These are phyloP conservation scores for Amblyopsis hoosieri DNA, from an alignment of 2,797 vertebrate species.

Conservation along the genomic window DNA sequence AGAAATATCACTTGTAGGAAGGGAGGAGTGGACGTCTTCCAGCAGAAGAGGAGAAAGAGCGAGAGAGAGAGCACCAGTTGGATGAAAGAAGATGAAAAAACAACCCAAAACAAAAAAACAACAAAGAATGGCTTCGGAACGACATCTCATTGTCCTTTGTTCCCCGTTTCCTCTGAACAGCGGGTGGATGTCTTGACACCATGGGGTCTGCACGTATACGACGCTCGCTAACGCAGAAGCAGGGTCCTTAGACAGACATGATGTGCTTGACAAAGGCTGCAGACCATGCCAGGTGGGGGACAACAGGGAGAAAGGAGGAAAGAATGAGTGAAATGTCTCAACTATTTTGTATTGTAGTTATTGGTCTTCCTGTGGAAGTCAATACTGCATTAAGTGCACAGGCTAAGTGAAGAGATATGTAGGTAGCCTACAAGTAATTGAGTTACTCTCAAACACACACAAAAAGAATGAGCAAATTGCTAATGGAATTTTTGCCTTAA, in stretches of 20 bases:
- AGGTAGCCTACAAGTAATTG: too few relatives aligned
- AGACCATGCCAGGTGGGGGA: constrained; percentile 29
- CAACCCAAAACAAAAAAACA: constrained; percentile 58
- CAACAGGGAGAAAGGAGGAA: constrained; percentile 15
- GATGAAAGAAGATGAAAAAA: constrained; percentile 58
- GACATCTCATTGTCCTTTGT: constrained; percentile 82
- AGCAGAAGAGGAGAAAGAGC: constrained; percentile 29
- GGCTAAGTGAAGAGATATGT: too few relatives aligned
- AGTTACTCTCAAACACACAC: too few relatives aligned
- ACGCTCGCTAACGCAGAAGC: constrained; percentile 65
- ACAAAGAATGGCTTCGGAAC: constrained; percentile 74
- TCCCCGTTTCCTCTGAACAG: constrained; percentile 75
- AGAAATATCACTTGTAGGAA: constrained; percentile 36
- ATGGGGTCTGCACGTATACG: constrained; percentile 78
- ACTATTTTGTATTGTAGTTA: too few relatives aligned
- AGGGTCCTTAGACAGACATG: constrained; percentile 90
- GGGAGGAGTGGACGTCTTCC: constrained; percentile 49
- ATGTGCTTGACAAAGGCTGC: constrained; percentile 98
- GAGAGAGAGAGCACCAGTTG: constrained; percentile 61
- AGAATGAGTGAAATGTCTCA: constrained; percentile 10
- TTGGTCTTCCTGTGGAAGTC: too few relatives aligned
- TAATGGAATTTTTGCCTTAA: too few relatives aligned
- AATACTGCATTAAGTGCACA: too few relatives aligned
- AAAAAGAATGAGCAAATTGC: too few relatives aligned
- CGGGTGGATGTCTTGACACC: constrained; percentile 80